These are phyloP conservation scores for Plutella xylostella DNA, from an alignment of 2,888 invertebrate species.

Conservation along the genomic window DNA sequence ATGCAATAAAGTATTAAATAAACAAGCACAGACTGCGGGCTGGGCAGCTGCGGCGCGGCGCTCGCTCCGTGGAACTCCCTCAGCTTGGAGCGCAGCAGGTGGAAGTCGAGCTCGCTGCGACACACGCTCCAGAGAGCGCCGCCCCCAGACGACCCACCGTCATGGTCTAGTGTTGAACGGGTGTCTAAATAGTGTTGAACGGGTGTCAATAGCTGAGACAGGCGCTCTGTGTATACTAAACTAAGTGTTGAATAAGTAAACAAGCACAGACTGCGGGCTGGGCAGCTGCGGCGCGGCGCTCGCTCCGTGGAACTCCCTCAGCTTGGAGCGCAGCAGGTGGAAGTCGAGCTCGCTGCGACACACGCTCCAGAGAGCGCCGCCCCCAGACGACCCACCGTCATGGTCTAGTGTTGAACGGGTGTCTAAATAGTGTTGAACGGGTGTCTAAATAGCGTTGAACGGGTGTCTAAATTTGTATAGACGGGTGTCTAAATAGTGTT, in stretches of 20 bases:
- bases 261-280: too few species aligned
- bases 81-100: constrained; percentile 82
- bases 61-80: constrained; percentile 88
- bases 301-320: constrained; percentile 89
- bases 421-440: too few species aligned
- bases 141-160: too few species aligned
- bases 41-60: constrained; percentile 72
- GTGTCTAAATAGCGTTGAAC: too few species aligned
- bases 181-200: too few species aligned
- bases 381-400: too few species aligned
- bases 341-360: constrained; percentile 85
- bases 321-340: constrained; percentile 82
- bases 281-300: constrained; percentile 72
- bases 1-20: too few species aligned
- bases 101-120: constrained; percentile 86
- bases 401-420: too few species aligned
- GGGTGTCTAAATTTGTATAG: too few species aligned
- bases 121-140: constrained; percentile 72
- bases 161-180: too few species aligned
- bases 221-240: neutral
- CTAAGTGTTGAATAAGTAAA: neutral
- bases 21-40: too few species aligned
- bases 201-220: constrained; percentile 32
- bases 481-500: constrained; percentile 19
- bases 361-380: constrained; percentile 71